These are phyloP conservation scores for Stylophora pistillata DNA, from an alignment of 64 coral and sea anemone genomes.

Conservation along the genomic window DNA sequence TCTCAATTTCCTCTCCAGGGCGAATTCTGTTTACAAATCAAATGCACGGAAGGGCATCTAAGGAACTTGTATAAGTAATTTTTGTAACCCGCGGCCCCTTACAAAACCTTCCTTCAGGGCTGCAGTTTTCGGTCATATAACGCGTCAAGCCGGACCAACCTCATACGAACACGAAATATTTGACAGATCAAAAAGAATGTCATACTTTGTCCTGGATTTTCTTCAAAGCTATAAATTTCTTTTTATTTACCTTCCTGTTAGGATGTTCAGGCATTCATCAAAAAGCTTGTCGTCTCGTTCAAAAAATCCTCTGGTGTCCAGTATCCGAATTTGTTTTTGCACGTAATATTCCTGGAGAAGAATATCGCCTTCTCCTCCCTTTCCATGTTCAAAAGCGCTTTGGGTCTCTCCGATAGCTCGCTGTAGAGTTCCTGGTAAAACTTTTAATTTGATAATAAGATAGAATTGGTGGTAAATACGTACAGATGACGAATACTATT, in stretches of 20 bases:
- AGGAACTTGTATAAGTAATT: not conserved
- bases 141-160: too few species aligned
- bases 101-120: too few species aligned
- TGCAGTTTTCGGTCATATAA: too few species aligned
- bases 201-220: not conserved
- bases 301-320: slow-evolving; percentile 79
- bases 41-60: not conserved
- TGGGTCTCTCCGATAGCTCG: slow-evolving; percentile 62
- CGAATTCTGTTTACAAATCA: slow-evolving; percentile 13
- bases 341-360: slow-evolving; percentile 67
- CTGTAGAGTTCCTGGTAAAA: slow-evolving; percentile 60
- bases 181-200: too few species aligned
- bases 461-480: not conserved
- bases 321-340: slow-evolving; percentile 28
- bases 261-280: slow-evolving; percentile 55
- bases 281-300: slow-evolving; percentile 36
- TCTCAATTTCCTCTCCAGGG: slow-evolving; percentile 27
- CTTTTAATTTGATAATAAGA: not conserved
- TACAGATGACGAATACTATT: not conserved
- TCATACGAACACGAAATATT: too few species aligned
- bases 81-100: not conserved
- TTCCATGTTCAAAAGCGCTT: slow-evolving; percentile 65
- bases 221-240: too few species aligned
- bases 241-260: slow-evolving; percentile 59
- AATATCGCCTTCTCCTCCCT: slow-evolving; percentile 58